phyloP scores from a whole-genome alignment of 1,140 invertebrate genomes.

The Brachionus paranguensis region DNA sequence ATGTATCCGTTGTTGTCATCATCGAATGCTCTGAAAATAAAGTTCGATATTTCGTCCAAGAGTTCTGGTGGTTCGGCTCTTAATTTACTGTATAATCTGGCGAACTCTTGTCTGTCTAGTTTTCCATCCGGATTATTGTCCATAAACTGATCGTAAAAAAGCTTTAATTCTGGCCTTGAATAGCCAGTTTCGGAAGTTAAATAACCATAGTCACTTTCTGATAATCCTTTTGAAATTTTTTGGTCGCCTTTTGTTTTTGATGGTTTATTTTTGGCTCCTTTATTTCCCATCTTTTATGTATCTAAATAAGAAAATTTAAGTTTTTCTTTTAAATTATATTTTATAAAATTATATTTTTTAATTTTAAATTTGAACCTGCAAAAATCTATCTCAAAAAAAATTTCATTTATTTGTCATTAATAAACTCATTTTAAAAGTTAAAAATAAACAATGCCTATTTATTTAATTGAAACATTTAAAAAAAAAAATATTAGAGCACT shows the following conservation, averaged over 20 bases:
- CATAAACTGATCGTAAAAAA: neutral
- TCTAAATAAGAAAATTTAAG: too few relatives aligned
- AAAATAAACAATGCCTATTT: too few relatives aligned
- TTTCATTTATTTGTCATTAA: too few relatives aligned
- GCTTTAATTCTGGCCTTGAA: neutral
- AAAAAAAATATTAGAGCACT: too few relatives aligned
- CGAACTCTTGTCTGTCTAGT: neutral
- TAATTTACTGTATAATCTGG: neutral
- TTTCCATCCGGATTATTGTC: neutral
- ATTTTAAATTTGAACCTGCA: too few relatives aligned
- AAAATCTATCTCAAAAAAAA: too few relatives aligned
- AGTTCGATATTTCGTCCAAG: conserved; percentile 9
- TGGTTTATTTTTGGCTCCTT: neutral
- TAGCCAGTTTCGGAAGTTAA: neutral
- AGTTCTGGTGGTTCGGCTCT: neutral
- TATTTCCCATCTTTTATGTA: neutral
- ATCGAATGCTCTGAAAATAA: conserved; percentile 32
- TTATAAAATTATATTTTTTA: too few relatives aligned
- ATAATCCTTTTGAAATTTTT: neutral
- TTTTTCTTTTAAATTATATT: too few relatives aligned
- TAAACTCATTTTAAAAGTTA: too few relatives aligned
- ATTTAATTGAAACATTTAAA: too few relatives aligned
- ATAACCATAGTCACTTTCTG: neutral
- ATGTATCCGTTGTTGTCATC: conserved; percentile 11
- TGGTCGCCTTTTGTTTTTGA: neutral